phyloP scores from a whole-genome alignment of 2,888 invertebrate genomes.

The Petrolisthes cinctipes region DNA sequence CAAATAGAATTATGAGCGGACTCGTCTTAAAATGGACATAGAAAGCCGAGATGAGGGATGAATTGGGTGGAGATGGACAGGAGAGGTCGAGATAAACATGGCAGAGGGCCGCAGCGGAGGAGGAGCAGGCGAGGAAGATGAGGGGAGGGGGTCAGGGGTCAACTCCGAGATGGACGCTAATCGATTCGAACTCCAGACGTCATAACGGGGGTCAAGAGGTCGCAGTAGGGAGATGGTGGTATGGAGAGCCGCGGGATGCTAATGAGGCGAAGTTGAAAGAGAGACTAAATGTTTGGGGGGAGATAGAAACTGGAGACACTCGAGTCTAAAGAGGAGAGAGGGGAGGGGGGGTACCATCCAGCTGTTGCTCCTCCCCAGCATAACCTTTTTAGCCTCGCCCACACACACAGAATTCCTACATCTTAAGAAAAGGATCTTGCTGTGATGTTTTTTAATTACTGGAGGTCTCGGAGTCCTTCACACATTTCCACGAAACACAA shows the following conservation, averaged over 20 bases:
- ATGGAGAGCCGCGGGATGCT: neutral
- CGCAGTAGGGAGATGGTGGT: neutral
- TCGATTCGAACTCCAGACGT: slow-evolving; percentile 51
- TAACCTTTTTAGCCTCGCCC: too few relatives aligned
- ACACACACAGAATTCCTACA: too few relatives aligned
- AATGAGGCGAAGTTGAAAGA: slow-evolving; percentile 3
- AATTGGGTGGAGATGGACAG: slow-evolving; percentile 7
- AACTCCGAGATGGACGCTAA: slow-evolving; percentile 37
- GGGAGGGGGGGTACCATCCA: too few relatives aligned
- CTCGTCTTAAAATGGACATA: neutral
- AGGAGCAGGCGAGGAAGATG: neutral
- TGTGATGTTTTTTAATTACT: too few relatives aligned
- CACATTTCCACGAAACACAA: too few relatives aligned
- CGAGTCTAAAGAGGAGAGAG: neutral
- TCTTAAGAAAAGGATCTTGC: too few relatives aligned
- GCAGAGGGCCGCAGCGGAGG: neutral
- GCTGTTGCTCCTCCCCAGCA: too few relatives aligned
- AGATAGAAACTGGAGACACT: slow-evolving; percentile 2
- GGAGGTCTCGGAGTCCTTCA: too few relatives aligned
- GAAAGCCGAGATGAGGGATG: neutral
- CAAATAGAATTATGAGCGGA: neutral
- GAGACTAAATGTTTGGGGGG: neutral
- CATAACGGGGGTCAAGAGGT: slow-evolving; percentile 27
- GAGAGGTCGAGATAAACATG: slow-evolving; percentile 4
- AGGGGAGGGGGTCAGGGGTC: slow-evolving; percentile 7